Conservation (phyloP, 2,797 vertebrate species). For the Luscinia megarhynchos region DNA sequence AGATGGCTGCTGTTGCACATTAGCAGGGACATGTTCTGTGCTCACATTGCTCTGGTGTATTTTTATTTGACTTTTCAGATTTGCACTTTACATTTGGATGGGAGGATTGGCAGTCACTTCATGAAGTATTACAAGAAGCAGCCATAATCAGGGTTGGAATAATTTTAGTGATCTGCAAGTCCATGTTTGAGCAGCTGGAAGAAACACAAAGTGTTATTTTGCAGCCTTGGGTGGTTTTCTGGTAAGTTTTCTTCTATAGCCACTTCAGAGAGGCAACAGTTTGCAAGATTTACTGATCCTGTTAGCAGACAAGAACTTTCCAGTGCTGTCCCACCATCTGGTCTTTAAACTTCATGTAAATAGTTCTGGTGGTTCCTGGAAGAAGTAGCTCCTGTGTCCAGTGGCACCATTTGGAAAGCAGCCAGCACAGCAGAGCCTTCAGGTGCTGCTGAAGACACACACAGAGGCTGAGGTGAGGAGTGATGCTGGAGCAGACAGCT, state of each 20-base stretch:
- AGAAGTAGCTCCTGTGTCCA: neutral
- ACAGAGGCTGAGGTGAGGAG: neutral
- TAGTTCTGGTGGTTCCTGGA: neutral
- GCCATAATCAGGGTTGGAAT: neutral
- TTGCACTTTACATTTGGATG: slow-evolving; percentile 19
- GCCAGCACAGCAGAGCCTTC: neutral
- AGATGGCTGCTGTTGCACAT: neutral
- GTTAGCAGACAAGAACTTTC: neutral
- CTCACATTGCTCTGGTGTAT: neutral
- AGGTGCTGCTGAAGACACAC: neutral
- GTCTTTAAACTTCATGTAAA: neutral
- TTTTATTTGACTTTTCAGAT: slow-evolving; percentile 55
- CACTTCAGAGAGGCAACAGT: neutral
- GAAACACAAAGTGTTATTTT: slow-evolving; percentile 1
- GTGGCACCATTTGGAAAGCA: neutral
- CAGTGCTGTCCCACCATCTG: neutral
- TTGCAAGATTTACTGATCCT: neutral
- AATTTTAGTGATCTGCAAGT: neutral
- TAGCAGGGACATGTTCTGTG: neutral
- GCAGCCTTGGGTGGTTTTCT: neutral
- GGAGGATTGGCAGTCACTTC: neutral
- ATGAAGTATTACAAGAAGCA: slow-evolving; percentile 13
- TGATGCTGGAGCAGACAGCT: neutral
- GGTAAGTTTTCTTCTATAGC: neutral
- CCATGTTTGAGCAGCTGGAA: neutral